These are phyloP conservation scores for Microchrysa polita DNA, from an alignment of 2,888 invertebrate genomes.

Conservation along the genomic window DNA sequence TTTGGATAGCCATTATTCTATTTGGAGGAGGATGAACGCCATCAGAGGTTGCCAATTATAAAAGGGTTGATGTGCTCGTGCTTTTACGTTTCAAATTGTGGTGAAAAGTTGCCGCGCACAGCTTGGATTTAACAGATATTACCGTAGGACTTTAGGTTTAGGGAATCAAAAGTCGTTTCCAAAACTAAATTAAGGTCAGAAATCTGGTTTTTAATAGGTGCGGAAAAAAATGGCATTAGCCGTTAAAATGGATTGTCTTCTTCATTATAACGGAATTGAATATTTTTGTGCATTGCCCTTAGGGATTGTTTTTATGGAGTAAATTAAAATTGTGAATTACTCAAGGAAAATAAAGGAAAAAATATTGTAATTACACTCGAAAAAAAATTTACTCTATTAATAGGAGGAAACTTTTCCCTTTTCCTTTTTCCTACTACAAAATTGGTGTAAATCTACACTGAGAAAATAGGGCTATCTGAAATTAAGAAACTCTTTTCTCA, in stretches of 20 bases:
- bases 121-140: not conserved
- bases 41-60: not conserved
- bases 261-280: too few relatives aligned
- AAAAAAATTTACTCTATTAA: too few relatives aligned
- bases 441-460: too few relatives aligned
- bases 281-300: too few relatives aligned
- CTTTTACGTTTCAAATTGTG: not conserved
- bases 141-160: not conserved
- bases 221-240: not conserved
- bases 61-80: not conserved
- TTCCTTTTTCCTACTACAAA: too few relatives aligned
- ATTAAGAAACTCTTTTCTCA: too few relatives aligned
- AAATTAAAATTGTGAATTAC: too few relatives aligned
- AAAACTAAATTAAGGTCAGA: conserved; percentile 1
- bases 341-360: too few relatives aligned
- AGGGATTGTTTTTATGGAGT: too few relatives aligned
- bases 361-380: too few relatives aligned
- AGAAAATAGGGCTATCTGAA: too few relatives aligned
- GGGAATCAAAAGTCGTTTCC: not conserved
- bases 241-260: not conserved
- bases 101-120: not conserved
- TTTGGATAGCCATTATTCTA: not conserved
- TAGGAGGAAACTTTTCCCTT: too few relatives aligned
- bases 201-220: conserved; percentile 6
- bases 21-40: not conserved